Base-by-base conservation (phyloP, 2,113 vertebrate species). In the Phocoena sinus region DNA sequence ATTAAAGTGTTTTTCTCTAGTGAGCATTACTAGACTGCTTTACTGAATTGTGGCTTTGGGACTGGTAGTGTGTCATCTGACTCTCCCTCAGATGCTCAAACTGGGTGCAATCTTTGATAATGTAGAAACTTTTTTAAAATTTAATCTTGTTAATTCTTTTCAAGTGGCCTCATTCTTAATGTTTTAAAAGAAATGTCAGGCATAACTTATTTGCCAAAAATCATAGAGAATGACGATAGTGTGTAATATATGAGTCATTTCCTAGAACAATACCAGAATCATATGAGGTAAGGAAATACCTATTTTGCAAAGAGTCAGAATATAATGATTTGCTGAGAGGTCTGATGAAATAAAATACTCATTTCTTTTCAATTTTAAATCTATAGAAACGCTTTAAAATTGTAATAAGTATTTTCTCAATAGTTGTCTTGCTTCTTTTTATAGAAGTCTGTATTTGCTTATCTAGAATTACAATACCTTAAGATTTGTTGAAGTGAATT, bases 201-300 rank as follows among this genome's bases (percentile, higher is more conserved):
- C 85, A 74, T 50, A 85, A 93, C 58, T 85, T 85, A 60, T 17
- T 89, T 96, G 65, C 65, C 79, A 89, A 68, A 80, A 47, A 83
- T 41, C 73, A 79, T 21, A 65, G 47, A 91, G 68, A 87, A 87
- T 91, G 92, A 82, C n/a, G 26, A 56, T 82, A 53, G 38, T 91
- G n/a, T 92, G 70, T 92, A 68, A 41, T 83, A 60, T 31, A 62
- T 82, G 44, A 94, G 79, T 89, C 79, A 85, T 81, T 90, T 97
- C 94, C 56, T 84, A 85, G 63, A 90, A 68, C 56, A 90, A 5
- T 67, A 71, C 67, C 89, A 81, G 84, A 80, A 95, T 82, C 26
- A 38, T 5, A 63, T 84, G 47, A 80, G 65, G 58, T 67, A 80
- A 89, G 90, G 58, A 84, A 67, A 67, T 80, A 50, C 13, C 50